Percentiles rank a stretch among this genome's conserved stretches.
Conservation (phyloP, 2,113 vertebrate genomes). For the Eupsittula cactorum region DNA sequence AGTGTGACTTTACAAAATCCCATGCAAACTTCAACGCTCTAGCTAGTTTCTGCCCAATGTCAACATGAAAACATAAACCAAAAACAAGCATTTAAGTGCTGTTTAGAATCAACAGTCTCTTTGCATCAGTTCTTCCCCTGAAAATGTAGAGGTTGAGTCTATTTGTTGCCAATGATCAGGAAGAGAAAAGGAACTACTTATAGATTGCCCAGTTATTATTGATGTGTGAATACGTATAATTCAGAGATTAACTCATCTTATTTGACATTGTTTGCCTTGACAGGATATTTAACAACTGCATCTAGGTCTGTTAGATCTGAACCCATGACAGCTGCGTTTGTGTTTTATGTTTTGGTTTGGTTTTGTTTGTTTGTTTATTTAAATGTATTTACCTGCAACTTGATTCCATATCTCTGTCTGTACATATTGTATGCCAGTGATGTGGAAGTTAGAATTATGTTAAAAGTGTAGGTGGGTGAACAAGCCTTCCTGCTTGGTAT, state of each 20-base stretch:
- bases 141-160: neutral
- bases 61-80: neutral
- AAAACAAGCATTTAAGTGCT: neutral
- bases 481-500: neutral
- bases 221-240: neutral
- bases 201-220: neutral
- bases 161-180: neutral
- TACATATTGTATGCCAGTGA: neutral
- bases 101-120: neutral
- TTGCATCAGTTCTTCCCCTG: neutral
- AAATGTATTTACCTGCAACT: neutral
- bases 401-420: neutral
- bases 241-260: neutral
- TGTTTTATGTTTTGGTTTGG: neutral
- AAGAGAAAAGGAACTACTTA: neutral
- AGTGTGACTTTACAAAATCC: neutral
- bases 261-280: neutral
- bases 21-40: neutral
- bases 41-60: neutral
- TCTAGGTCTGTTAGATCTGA: neutral
- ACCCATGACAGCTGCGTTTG: neutral
- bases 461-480: constrained; percentile 2
- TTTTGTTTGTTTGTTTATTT: neutral
- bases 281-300: neutral
- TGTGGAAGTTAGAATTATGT: neutral